A percentile compares a stretch with the other conserved stretches of the same genome.
These are phyloP conservation scores for Rhadina sibilatrix DNA, from an alignment of 2,113 vertebrate genomes.

Conservation along the genomic window DNA sequence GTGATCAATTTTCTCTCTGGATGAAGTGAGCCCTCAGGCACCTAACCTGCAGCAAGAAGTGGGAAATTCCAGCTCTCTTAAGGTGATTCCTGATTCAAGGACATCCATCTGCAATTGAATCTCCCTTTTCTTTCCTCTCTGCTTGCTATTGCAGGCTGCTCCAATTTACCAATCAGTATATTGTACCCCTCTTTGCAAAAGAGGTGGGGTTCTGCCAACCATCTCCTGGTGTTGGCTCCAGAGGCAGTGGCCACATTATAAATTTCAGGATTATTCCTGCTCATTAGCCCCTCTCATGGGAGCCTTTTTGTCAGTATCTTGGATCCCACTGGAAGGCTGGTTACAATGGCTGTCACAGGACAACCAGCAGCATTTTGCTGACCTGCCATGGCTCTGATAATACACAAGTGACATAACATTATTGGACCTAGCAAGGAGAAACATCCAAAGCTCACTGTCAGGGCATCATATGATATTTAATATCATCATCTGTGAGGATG, in stretches of 20 bases:
- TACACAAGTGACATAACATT: background rate
- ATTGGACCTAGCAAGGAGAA: background rate
- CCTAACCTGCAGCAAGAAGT: background rate
- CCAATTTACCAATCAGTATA: background rate
- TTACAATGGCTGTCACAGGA: background rate
- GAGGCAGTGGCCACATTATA: background rate
- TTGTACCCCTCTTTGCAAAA: rapidly evolving
- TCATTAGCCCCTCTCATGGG: background rate
- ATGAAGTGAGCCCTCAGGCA: background rate
- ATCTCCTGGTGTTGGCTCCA: background rate
- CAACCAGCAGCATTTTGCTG: background rate
- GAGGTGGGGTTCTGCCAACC: background rate
- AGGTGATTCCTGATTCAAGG: background rate
- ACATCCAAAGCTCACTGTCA: background rate
- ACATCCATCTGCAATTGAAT: background rate
- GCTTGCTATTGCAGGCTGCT: background rate
- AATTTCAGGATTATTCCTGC: background rate
- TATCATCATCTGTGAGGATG: background rate
- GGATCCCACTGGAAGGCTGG: background rate
- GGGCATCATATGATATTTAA: background rate
- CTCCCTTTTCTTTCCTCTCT: background rate
- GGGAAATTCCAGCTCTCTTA: background rate
- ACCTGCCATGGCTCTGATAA: background rate
- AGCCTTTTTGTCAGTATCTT: background rate
- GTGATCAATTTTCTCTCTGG: background rate